phyloP scores from a whole-genome alignment of 1,140 invertebrate species.

The Anadara kagoshimensis region DNA sequence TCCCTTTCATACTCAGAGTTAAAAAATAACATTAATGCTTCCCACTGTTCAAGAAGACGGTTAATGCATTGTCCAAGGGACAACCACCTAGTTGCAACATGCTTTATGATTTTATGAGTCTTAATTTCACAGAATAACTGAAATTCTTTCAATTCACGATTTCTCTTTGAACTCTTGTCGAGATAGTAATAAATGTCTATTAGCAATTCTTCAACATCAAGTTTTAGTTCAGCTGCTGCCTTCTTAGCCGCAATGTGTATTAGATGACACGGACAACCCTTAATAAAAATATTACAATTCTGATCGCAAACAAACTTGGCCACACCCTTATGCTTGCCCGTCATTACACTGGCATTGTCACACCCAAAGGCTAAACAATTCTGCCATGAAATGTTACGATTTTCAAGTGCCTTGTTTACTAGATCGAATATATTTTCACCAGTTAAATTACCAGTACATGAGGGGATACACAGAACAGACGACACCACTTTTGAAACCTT shows the following conservation, averaged over 20 bases:
- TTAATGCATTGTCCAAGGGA: conserved; percentile 31
- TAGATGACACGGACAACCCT: conserved; percentile 38
- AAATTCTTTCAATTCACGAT: conserved; percentile 24
- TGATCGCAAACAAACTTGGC: conserved; percentile 4
- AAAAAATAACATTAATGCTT: conserved; percentile 24
- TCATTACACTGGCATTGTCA: conserved; percentile 56
- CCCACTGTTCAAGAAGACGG: conserved; percentile 36
- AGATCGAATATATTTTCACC: conserved; percentile 46
- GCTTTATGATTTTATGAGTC: conserved; percentile 36
- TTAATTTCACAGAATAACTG: conserved; percentile 33
- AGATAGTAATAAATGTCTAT: conserved; percentile 42
- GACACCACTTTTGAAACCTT: background rate
- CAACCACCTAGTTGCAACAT: conserved; percentile 46
- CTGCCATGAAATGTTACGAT: conserved; percentile 38
- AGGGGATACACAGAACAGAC: conserved; percentile 14
- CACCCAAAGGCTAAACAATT: conserved; percentile 49
- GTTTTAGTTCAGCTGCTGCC: conserved; percentile 20
- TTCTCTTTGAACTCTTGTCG: conserved; percentile 38
- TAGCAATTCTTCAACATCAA: conserved; percentile 32
- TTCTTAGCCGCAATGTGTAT: conserved; percentile 44
- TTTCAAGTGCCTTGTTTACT: conserved; percentile 35
- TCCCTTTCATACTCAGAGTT: conserved; percentile 2
- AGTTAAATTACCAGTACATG: conserved; percentile 12
- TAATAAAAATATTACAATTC: conserved; percentile 9
- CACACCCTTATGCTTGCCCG: conserved; percentile 39